phyloP scores from a whole-genome alignment of 2,113 vertebrate species.

The Pionites leucogaster region DNA sequence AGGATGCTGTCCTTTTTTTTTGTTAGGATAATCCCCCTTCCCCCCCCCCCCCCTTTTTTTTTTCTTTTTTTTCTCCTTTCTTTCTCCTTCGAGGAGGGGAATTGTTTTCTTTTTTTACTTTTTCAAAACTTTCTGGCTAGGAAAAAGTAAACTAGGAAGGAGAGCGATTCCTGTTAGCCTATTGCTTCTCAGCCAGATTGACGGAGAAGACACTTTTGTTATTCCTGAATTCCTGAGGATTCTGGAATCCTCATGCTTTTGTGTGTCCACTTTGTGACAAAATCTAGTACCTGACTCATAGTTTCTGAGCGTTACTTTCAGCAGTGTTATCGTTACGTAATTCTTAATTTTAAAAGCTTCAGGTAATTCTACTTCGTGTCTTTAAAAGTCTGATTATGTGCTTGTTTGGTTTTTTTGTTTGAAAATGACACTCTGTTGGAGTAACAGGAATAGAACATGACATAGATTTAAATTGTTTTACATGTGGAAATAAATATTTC shows the following conservation, averaged over 20 bases:
- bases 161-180: not conserved
- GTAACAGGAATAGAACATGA: not conserved
- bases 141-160: not conserved
- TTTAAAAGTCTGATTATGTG: not conserved
- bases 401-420: not conserved
- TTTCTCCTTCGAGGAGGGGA: not conserved
- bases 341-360: not conserved
- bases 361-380: not conserved
- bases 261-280: not conserved
- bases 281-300: not conserved
- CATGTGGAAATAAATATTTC: not conserved
- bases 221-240: not conserved
- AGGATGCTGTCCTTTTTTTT: not conserved
- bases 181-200: not conserved
- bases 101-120: not conserved
- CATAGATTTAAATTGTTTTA: not conserved
- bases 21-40: not conserved
- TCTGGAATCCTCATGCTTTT: not conserved
- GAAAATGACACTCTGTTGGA: not conserved
- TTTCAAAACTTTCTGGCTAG: not conserved
- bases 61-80: not conserved
- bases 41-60: too few species aligned
- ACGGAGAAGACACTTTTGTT: not conserved
- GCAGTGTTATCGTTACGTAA: not conserved
- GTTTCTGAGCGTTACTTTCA: not conserved